phyloP scores from a whole-genome alignment of 2,888 invertebrate species.

The Drosophila helvetica region DNA sequence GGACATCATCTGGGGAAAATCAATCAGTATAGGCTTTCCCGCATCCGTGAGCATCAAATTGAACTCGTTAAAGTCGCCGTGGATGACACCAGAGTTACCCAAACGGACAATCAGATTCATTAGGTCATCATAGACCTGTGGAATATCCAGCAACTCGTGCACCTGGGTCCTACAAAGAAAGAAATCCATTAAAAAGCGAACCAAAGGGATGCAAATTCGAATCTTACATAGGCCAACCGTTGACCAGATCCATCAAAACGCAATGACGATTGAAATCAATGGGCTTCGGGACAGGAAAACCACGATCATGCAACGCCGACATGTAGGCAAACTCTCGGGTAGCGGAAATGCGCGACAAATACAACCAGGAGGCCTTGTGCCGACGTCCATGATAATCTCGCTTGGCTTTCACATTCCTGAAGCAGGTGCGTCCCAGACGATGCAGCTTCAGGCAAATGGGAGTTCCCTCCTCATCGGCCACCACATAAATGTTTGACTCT shows the following conservation, averaged over 20 bases:
- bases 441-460: conserved; percentile 96
- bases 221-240: conserved; percentile 91
- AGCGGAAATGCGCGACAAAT: conserved; percentile 97
- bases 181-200: not conserved
- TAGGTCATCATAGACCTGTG: conserved; percentile 93
- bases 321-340: conserved; percentile 99
- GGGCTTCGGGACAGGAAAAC: conserved; percentile 97
- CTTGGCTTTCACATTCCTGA: conserved; percentile 97
- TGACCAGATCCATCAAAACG: conserved; percentile 96
- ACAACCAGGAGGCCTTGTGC: conserved; percentile 96
- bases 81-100: conserved; percentile 97
- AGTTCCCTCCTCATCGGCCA: conserved; percentile 91
- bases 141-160: conserved; percentile 87
- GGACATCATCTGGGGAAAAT: conserved; percentile 99
- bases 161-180: conserved; percentile 86
- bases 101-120: conserved; percentile 96
- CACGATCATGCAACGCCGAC: conserved; percentile 95
- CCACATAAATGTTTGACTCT: conserved; percentile 98
- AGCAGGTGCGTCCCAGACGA: conserved; percentile 96
- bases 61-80: conserved; percentile 99
- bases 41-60: conserved; percentile 95
- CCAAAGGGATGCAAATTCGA: no score
- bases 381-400: conserved; percentile 98
- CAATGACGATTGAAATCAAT: conserved; percentile 97
- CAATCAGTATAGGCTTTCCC: conserved; percentile 93